Evolutionary conservation across 2,888 invertebrate species (phyloP).

Genomic region (Tachina lurida): DNA sequence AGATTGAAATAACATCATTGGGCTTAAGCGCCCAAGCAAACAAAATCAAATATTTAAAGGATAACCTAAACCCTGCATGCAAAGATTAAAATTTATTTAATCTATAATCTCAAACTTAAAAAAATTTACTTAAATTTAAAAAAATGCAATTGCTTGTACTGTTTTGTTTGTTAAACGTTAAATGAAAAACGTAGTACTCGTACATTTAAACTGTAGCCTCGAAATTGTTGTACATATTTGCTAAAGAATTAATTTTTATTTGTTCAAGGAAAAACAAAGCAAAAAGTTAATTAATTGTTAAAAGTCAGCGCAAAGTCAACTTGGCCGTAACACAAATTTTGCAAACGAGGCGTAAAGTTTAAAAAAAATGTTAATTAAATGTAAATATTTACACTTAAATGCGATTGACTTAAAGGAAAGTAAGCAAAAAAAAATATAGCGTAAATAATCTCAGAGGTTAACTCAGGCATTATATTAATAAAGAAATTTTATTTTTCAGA

Average conservation of each 20-base stretch:
- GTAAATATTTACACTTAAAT: not conserved
- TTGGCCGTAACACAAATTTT: not conserved
- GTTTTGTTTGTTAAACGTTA: not conserved
- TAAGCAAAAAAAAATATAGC: not conserved
- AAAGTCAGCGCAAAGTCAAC: slow-evolving; percentile 40
- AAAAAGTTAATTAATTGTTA: slow-evolving; percentile 37
- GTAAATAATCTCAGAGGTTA: not conserved
- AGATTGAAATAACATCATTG: too few relatives aligned
- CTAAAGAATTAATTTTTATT: not conserved
- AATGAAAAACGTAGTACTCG: not conserved
- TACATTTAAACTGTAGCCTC: not conserved
- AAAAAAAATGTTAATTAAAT: not conserved
- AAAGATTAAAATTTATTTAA: too few relatives aligned
- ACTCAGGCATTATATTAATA: not conserved
- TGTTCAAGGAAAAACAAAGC: not conserved
- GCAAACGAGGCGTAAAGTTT: slow-evolving; percentile 33
- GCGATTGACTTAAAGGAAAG: slow-evolving; percentile 13
- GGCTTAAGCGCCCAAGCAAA: too few relatives aligned
- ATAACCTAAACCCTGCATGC: too few relatives aligned
- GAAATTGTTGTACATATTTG: not conserved
- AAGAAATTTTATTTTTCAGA: too few relatives aligned
- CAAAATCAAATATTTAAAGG: too few relatives aligned
- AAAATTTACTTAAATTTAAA: too few relatives aligned
- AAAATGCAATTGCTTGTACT: too few relatives aligned
- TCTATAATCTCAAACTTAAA: too few relatives aligned